Conservation (phyloP, 2,888 invertebrate species). For the Saturnia japonica region DNA sequence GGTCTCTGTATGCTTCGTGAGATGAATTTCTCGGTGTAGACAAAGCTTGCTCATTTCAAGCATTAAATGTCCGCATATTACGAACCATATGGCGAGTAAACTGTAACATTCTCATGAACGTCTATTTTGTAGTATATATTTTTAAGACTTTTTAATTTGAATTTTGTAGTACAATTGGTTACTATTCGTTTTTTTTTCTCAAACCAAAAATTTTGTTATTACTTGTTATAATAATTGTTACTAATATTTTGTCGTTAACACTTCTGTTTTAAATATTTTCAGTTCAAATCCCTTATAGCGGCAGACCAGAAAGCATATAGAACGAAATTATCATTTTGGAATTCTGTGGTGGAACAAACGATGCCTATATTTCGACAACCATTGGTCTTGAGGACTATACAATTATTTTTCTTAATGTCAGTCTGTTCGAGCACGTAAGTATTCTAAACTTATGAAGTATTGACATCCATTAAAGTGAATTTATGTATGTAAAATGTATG, state of each 20-base stretch:
- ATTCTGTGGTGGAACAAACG: constrained; percentile 18
- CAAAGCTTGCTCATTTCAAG: constrained; percentile 15
- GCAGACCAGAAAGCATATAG: constrained; percentile 2
- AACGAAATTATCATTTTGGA: constrained; percentile 13
- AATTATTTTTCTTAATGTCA: constrained; percentile 74
- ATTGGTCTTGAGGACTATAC: constrained; percentile 61
- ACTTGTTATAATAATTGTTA: background rate
- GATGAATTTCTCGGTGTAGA: constrained; percentile 11
- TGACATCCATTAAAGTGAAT: background rate
- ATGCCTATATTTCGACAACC: constrained; percentile 66
- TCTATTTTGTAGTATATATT: background rate
- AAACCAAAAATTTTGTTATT: background rate
- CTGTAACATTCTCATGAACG: background rate
- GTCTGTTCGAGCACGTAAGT: constrained; percentile 82
- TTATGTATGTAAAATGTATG: no score
- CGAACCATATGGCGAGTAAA: constrained; percentile 4
- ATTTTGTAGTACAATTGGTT: background rate
- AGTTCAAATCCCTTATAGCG: constrained; percentile 18
- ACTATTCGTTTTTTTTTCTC: no score
- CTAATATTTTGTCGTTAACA: background rate
- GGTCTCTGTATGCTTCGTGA: constrained; percentile 29
- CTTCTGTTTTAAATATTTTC: background rate
- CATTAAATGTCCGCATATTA: constrained; percentile 1
- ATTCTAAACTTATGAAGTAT: background rate
- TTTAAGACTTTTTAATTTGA: background rate